phyloP scores from a whole-genome alignment of 2,797 vertebrate species.

The Sebastiscus tertius region DNA sequence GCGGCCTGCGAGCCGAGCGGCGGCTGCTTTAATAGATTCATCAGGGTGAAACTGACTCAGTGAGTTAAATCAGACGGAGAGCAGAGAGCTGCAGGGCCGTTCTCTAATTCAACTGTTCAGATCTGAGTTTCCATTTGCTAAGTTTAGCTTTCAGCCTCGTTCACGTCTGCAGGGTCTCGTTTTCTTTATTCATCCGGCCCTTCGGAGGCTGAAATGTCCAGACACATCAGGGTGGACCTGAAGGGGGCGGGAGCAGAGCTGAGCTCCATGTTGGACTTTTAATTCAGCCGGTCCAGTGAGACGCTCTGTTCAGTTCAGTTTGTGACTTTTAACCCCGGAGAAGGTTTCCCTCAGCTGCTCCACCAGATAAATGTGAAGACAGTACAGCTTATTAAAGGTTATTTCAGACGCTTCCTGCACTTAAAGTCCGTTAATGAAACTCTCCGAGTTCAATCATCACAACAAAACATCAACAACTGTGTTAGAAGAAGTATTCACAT shows the following conservation, averaged over 20 bases:
- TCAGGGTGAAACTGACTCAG: slow-evolving; percentile 48
- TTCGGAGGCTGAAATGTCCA: slow-evolving; percentile 26
- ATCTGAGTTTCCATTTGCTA: slow-evolving; percentile 29
- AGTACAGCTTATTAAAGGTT: too few relatives aligned
- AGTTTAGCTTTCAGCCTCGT: slow-evolving; percentile 41
- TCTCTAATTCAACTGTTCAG: slow-evolving; percentile 18
- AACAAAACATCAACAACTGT: too few relatives aligned
- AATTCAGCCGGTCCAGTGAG: too few relatives aligned
- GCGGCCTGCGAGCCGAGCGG: slow-evolving; percentile 7
- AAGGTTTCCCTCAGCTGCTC: background rate
- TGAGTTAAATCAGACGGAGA: slow-evolving; percentile 42
- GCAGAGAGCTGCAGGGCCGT: slow-evolving; percentile 16
- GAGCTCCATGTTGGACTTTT: background rate
- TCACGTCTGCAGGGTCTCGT: slow-evolving; percentile 8
- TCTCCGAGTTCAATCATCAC: background rate
- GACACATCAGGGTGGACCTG: slow-evolving; percentile 12
- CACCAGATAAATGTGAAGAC: background rate
- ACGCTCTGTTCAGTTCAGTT: background rate
- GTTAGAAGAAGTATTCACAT: too few relatives aligned
- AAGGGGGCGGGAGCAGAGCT: background rate
- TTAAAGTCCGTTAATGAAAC: background rate
- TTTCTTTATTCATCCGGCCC: background rate
- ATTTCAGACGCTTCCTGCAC: too few relatives aligned
- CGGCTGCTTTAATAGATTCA: slow-evolving; percentile 43
- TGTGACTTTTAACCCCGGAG: background rate